Evolutionary conservation across 2,797 vertebrate species (phyloP), one percentile per base, ranked within the genome.

Genomic region (Rhinoraja longicauda): DNA sequence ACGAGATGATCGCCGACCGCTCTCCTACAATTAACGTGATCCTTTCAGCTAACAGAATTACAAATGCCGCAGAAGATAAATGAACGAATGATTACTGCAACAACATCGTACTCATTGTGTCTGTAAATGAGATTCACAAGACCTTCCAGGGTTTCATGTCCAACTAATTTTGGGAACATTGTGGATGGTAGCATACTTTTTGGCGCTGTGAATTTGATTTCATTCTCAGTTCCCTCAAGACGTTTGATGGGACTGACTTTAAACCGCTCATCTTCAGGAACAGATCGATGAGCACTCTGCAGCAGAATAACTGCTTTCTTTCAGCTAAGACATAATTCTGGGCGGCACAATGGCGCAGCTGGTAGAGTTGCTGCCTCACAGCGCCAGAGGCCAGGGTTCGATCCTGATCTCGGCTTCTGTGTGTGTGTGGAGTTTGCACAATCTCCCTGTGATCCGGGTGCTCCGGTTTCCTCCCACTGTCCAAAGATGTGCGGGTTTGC

Each of bases 101-200:
- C n/a, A 67, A 88, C n/a, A 67, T 19, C 19, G 19, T 36, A 10
- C n/a, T 88, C 84, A 36, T 10, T 67, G 15, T 88, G 84, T 36
- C 67, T 67, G 62, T 88, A 88, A 88, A 39, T 88, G 88, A 67
- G 7, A 88, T 36, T 88, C 59, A 15, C 62, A 88, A 67, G 84
- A 88, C 32, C 62, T 62, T 17, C 70, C 21, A 67, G n/a, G 5
- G 0, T 2, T 88, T 67, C 7, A 36, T 8, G 29, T 62, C n/a
- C 84, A 88, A 64, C 32, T 64, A 64, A 88, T 88, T 88, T 36
- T 32, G 9, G 62, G 62, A 88, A 88, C 36, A 62, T 1, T 39
- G 17, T 39, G 64, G 67, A 19, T 88, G 62, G 62, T 15, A 88
- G 88, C 19, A 88, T 36, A 88, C 36, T 88, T 32, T 36, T 62